Evolutionary conservation across 2,888 invertebrate genomes (phyloP).

Genomic region (Callyntrura guangdongensis): DNA sequence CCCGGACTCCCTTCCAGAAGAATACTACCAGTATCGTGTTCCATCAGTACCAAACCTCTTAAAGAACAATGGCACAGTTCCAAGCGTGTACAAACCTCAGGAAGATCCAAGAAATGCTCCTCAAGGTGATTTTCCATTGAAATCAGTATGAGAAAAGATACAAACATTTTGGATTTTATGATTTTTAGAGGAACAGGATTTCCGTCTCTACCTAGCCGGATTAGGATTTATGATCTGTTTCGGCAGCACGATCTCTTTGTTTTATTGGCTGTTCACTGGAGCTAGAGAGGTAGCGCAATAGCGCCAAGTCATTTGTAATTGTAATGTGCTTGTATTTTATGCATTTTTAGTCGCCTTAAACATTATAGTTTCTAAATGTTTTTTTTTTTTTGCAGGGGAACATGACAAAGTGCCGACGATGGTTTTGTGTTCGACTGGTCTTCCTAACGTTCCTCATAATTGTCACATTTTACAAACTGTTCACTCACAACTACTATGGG

Average conservation of each 20-base stretch:
- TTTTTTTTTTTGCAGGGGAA: constrained; percentile 66
- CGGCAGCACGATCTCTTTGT: constrained; percentile 73
- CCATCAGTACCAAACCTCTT: constrained; percentile 67
- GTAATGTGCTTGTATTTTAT: not conserved
- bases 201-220: constrained; percentile 74
- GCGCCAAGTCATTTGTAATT: not conserved
- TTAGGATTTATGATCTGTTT: constrained; percentile 78
- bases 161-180: not conserved
- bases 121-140: constrained; percentile 66
- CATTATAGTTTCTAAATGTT: too few relatives aligned
- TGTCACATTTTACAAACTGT: constrained; percentile 78
- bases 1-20: constrained; percentile 74
- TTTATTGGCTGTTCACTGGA: constrained; percentile 79
- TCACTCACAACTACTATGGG: constrained; percentile 77
- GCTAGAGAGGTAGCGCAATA: constrained; percentile 79
- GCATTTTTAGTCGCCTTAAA: too few relatives aligned
- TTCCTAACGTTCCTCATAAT: constrained; percentile 76
- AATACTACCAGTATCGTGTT: constrained; percentile 69
- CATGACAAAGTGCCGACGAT: constrained; percentile 78
- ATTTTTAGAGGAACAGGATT: constrained; percentile 75
- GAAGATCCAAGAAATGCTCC: constrained; percentile 73
- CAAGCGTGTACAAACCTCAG: constrained; percentile 70
- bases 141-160: too few relatives aligned
- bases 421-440: constrained; percentile 79
- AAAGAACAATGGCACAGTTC: constrained; percentile 68